Base-by-base conservation (phyloP, 2,113 vertebrate genomes). In the Etheostoma spectabile region DNA sequence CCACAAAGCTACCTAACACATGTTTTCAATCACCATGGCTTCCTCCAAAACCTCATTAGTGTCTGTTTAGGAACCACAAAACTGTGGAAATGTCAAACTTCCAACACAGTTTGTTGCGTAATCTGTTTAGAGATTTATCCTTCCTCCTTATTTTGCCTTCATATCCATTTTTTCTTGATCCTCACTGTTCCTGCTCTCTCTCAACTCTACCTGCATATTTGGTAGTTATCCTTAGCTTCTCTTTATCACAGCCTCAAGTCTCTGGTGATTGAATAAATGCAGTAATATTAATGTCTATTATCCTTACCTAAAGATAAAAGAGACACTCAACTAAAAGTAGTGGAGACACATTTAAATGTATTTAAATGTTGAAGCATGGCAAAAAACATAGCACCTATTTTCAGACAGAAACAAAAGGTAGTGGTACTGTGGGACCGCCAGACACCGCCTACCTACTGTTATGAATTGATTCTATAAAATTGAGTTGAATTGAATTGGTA, bases 1-100 rank as follows among this genome's bases (percentile, higher is more conserved):
- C 74, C 77, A 46, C 60, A 80, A 57, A 70, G 74, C 60, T 79
- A 86, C 82, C 83, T 88, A 84, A 85, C 53, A 5, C 48, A 66
- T 67, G 7, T 88, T 83, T 79, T 74, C 35, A 73, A 71, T 77
- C 49, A 38, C 21, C 51, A 7, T 62, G 5, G 24, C 73, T 79
- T 76, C 68, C 76, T 77, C 52, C 4, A 19, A 64, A 83, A 72
- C 21, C 46, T 74, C n/a, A 56, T 70, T 12, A 74, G 30, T 24
- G 69, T 75, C 69, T 52, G 14, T 71, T 75, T 52, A 79, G 60
- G 22, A 61, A 56, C 74, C 72, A 79, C 27, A 71, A 57, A 81
- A 57, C 19, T 63, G 48, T 72, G 42, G 30, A 74, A 66, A 84
- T 59, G 61, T 85, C 59, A 66, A 14, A 74, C 70, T 62, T 84